Base-by-base conservation (phyloP, 2,113 vertebrate genomes). In the Hiodon tergisus region DNA sequence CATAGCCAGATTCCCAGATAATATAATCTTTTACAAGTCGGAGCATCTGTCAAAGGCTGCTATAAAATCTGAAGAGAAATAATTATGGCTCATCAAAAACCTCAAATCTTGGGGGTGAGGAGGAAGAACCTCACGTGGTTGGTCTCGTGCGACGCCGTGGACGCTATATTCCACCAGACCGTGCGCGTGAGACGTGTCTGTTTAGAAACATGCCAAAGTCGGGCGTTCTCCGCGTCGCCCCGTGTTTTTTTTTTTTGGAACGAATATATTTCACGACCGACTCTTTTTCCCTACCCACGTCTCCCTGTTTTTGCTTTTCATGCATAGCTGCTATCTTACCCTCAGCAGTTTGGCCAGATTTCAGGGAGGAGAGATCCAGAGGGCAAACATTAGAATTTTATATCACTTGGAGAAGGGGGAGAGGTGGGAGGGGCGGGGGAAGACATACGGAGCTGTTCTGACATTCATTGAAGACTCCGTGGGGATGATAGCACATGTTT, bases 401-500 rank as follows among this genome's bases (percentile, higher is more conserved):
- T 83, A 86, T 82, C 85, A 81, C 83, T 82, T 83, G 78, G 83
- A 82, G 91, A 91, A 89, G 62, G 88, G 66, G 4, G 69, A 63
- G 62, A 89, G 85, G 83, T 81, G 90, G 81, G 90, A 57, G 65
- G 48, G 50, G 48, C 51, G 86, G 90, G 90, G 85, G 90, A 90
- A 93, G 92, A 91, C 90, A 88, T 93, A 94, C 89, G 91, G 92
- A 92, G 89, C 88, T 89, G 85, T 88, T 91, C 92, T 92, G 93
- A 93, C 92, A 93, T 91, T 92, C 91, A 88, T 80, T 89, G 91
- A 93, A 92, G 90, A 89, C 90, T 92, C 91, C 88, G 90, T 85
- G 88, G 91, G 92, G 90, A 92, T 90, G 92, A 89, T 90, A 91
- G 92, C 91, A 94, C 90, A 93, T 92, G 91, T 94, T 93, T 93